Conservation (phyloP, 2,797 vertebrate species). For the Premnoplex brunnescens region DNA sequence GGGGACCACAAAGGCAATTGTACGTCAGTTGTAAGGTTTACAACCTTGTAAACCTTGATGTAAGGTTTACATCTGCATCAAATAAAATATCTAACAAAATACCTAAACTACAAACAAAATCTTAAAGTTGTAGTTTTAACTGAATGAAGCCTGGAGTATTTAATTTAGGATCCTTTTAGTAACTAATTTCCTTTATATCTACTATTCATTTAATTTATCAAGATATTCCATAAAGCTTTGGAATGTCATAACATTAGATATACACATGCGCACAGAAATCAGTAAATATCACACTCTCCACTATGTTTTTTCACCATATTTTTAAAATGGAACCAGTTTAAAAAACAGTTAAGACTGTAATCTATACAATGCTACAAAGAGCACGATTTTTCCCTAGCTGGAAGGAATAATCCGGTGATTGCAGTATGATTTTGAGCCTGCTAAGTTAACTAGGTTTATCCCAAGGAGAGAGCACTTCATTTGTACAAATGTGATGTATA, state of each 20-base stretch:
- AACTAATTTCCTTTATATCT: neutral
- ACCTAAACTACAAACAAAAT: neutral
- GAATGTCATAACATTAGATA: neutral
- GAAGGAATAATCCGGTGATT: neutral
- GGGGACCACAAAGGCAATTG: neutral
- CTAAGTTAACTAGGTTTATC: neutral
- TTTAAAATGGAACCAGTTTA: neutral
- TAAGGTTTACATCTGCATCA: neutral
- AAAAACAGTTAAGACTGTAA: neutral
- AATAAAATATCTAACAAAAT: neutral
- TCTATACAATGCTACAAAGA: neutral
- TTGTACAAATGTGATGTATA: neutral
- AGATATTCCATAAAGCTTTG: neutral
- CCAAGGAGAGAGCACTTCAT: neutral
- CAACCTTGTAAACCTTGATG: neutral
- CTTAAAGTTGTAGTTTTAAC: neutral
- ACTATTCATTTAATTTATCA: neutral
- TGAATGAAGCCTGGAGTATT: neutral
- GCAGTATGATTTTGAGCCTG: neutral
- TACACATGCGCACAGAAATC: rapidly evolving
- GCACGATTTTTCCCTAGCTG: neutral
- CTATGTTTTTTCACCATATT: neutral
- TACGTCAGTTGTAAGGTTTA: neutral
- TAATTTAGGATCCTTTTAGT: neutral
- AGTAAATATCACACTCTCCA: neutral